Percentiles rank a stretch among this genome's conserved stretches.
Evolutionary conservation across 2,888 invertebrate genomes (phyloP).

Genomic region (Busseola fusca): DNA sequence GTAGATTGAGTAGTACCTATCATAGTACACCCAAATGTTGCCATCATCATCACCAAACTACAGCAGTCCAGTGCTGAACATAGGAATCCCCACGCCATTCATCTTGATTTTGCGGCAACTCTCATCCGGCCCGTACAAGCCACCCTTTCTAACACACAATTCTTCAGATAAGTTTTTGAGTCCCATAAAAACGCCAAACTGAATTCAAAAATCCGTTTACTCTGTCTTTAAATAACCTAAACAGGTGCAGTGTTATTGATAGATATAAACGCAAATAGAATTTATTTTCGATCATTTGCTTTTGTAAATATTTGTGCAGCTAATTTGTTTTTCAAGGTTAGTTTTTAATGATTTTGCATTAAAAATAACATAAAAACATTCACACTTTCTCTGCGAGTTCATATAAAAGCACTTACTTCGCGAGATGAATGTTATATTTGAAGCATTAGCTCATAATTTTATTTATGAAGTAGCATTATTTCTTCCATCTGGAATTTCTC

Average conservation of each 20-base stretch:
- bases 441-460: not conserved
- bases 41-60: not conserved
- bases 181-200: not conserved
- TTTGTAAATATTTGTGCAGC: conserved; percentile 39
- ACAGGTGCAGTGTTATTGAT: conserved; percentile 26
- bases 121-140: not conserved
- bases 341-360: conserved; percentile 1
- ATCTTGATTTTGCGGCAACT: not conserved
- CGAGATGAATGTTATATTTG: not conserved
- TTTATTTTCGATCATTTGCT: conserved; percentile 24
- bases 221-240: conserved; percentile 25
- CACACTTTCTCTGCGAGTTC: not conserved
- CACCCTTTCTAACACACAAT: not conserved
- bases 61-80: not conserved
- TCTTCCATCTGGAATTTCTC: not conserved
- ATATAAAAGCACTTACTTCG: not conserved
- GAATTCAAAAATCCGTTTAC: conserved; percentile 1
- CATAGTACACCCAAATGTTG: not conserved
- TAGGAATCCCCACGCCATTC: not conserved
- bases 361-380: conserved; percentile 1
- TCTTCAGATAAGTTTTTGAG: not conserved
- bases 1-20: too few relatives aligned
- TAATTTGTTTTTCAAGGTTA: conserved; percentile 23
- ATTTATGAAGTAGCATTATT: not conserved
- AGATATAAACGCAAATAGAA: conserved; percentile 22